Conservation (phyloP, 2,888 invertebrate genomes). For the Sinelater perroti region DNA sequence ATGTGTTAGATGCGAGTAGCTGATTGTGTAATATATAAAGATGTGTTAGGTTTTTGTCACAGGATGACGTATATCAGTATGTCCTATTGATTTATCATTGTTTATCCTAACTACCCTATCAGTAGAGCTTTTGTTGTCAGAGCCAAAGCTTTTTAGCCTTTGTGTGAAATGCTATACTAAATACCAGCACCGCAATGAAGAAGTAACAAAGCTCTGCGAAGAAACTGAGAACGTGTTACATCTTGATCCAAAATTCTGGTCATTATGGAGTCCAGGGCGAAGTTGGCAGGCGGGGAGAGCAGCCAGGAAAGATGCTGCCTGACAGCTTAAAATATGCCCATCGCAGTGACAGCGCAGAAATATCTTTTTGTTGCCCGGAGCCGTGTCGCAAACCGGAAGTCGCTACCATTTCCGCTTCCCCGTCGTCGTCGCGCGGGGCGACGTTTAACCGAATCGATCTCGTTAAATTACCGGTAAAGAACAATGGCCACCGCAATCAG, state of each 20-base stretch:
- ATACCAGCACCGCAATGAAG: too few species aligned
- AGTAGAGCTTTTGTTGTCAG: too few species aligned
- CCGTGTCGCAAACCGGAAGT: slow-evolving; percentile 50
- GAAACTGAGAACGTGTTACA: too few species aligned
- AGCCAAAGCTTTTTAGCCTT: too few species aligned
- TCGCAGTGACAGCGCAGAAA: slow-evolving; percentile 34
- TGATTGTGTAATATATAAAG: too few species aligned
- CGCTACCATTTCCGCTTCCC: slow-evolving; percentile 54
- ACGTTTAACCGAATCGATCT: slow-evolving; percentile 55
- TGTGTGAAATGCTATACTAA: too few species aligned
- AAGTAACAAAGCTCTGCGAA: too few species aligned
- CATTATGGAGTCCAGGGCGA: slow-evolving; percentile 43
- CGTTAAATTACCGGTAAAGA: slow-evolving; percentile 54
- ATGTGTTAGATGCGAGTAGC: too few species aligned
- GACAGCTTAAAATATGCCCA: slow-evolving; percentile 28
- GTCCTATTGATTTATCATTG: too few species aligned
- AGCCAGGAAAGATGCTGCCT: slow-evolving; percentile 22
- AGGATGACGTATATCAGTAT: too few species aligned
- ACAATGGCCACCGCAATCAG: slow-evolving; percentile 53
- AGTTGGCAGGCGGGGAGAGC: slow-evolving; percentile 24
- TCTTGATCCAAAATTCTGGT: neutral
- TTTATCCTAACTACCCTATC: too few species aligned
- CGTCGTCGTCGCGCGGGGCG: slow-evolving; percentile 49
- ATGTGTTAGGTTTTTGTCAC: too few species aligned
- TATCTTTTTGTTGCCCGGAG: slow-evolving; percentile 42